A percentile compares a stretch with the other conserved stretches of the same genome.
Conservation (phyloP, 1,140 invertebrate genomes). For the Diabrotica virgifera region DNA sequence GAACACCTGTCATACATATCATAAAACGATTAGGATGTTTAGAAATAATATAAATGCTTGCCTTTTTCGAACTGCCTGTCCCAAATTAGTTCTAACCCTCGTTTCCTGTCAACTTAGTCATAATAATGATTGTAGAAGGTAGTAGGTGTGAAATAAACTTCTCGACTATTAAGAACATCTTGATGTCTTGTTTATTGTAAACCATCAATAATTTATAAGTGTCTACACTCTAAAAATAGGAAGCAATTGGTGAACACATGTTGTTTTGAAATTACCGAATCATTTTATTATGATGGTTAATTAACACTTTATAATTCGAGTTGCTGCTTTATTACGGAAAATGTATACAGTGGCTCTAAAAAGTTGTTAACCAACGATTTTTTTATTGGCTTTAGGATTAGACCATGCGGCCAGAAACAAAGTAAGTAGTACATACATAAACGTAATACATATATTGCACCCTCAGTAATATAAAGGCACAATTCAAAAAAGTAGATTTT, state of each 20-base stretch:
- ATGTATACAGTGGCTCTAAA: no score
- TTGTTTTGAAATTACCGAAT: neutral
- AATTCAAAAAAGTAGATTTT: no score
- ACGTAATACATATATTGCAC: no score
- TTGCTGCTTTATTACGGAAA: no score
- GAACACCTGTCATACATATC: slow-evolving; percentile 16
- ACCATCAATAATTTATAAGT: slow-evolving; percentile 1
- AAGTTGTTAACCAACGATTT: no score
- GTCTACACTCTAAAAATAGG: neutral
- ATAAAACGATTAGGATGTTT: slow-evolving; percentile 18
- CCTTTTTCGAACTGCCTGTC: slow-evolving; percentile 16
- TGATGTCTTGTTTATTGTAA: slow-evolving; percentile 8
- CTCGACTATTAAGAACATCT: slow-evolving; percentile 14
- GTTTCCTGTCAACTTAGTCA: slow-evolving; percentile 20
- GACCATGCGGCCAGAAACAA: no score
- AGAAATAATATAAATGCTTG: slow-evolving; percentile 14
- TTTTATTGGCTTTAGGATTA: no score
- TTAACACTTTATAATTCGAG: no score
- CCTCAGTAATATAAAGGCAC: no score
- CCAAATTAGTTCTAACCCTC: slow-evolving; percentile 17
- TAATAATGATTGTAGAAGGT: slow-evolving; percentile 12
- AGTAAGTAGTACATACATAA: no score
- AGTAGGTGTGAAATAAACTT: slow-evolving; percentile 16
- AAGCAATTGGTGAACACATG: neutral
- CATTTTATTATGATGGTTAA: no score